Percentiles rank a stretch among this genome's conserved stretches.
Conservation (phyloP, 2,888 invertebrate species). For the Nezara viridula region DNA sequence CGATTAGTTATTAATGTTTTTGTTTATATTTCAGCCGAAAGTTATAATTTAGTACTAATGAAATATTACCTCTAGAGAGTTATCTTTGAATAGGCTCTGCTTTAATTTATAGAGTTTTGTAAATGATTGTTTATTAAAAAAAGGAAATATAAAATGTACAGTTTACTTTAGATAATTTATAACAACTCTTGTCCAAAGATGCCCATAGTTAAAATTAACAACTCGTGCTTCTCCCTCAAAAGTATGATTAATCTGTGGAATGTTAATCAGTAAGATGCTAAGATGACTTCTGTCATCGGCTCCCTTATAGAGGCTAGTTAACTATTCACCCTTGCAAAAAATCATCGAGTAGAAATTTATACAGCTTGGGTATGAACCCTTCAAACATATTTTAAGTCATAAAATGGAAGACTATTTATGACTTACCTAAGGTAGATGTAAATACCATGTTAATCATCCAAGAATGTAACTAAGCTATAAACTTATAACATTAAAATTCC, state of each 20-base stretch:
- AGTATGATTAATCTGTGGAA: not conserved
- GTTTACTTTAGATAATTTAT: not conserved
- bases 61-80: no score
- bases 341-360: conserved; percentile 1
- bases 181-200: not conserved
- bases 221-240: no score
- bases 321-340: not conserved
- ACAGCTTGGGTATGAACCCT: not conserved
- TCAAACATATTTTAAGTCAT: conserved; percentile 10
- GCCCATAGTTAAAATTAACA: not conserved
- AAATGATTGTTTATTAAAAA: no score
- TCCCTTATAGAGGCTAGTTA: not conserved
- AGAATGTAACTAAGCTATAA: conserved; percentile 9
- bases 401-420: not conserved
- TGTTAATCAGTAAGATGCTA: not conserved
- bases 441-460: conserved; percentile 1
- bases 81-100: no score
- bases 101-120: no score
- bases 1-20: no score
- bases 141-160: no score
- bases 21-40: no score
- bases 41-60: no score
- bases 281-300: conserved; percentile 6
- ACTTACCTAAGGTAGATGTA: conserved; percentile 25
- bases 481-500: conserved; percentile 18